Evolutionary conservation across 2,888 invertebrate genomes (phyloP), one percentile per base, ranked within the genome.

Genomic region (Acanthosoma haemorrhoidale): DNA sequence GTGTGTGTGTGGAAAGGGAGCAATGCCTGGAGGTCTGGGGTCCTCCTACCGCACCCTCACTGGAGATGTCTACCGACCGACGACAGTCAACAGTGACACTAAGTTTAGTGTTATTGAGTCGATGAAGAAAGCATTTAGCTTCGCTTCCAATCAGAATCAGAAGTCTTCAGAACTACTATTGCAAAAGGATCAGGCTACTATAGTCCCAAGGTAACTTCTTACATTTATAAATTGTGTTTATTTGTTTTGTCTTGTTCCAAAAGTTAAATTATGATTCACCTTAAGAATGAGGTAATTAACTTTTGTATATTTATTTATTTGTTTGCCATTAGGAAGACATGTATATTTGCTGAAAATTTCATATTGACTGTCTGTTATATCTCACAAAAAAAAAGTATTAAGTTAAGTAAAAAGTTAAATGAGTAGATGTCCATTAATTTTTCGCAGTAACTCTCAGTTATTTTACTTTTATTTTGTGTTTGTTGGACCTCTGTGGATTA

Each of bases 21-120:
- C 80, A 81, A 88, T 87, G 87, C 84, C 86, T 80, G 83, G 83
- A 79, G 83, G 83, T 79, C 83, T 85, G 81, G 84, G 84, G 80
- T 85, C 75, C 80, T 85, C 86, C 79, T 87, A 87, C 82, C 83
- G 84, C 77, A 84, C 84, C 77, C 81, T 87, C 78, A 80, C 81
- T 77, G 81, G 81, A 77, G 85, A 85, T 78, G 85, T 86, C 75
- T 88, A 87, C 83, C 84, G 84, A 77, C 83, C 84, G 77, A 87
- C 87, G 60, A 80, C 84, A 75, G 86, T 86, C 67, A 86, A 86
- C 67, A 80, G 84, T 75, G 82, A 82, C 76, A 81, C 82, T 76
- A 83, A 82, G 77, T 81, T 80, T 74, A 84, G 83, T 76, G 81
- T 86, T 73, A 79, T 86, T 76, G 84, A 85, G 76, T 83, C 83